A percentile compares a stretch with the other conserved stretches of the same genome.
Conservation (phyloP, 2,888 invertebrate genomes). For the Acleris sparsana region DNA sequence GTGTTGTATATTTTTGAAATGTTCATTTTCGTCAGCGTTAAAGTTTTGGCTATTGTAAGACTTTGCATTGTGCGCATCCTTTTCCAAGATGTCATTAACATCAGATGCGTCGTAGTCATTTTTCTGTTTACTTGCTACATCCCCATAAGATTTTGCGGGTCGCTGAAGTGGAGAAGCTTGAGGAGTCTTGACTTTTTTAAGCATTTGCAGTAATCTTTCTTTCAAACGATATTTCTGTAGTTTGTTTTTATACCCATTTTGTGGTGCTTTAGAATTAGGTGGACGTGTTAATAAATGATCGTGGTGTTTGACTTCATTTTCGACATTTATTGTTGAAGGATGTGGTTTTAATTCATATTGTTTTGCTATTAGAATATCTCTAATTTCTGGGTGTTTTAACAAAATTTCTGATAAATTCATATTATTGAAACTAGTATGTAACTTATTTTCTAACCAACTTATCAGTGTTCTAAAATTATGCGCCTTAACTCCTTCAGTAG, state of each 20-base stretch:
- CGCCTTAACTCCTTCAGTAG: too few species aligned
- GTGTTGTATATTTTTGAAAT: background rate
- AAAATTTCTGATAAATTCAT: too few species aligned
- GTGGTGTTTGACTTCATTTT: background rate
- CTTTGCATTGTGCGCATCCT: background rate
- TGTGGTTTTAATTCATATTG: background rate
- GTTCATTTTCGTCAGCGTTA: background rate
- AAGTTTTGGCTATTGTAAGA: background rate
- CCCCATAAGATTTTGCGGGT: background rate
- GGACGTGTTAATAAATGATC: background rate
- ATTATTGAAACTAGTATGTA: too few species aligned
- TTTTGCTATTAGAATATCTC: too few species aligned
- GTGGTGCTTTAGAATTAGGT: background rate
- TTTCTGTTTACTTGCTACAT: background rate
- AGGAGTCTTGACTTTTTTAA: too few species aligned
- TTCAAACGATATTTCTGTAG: too few species aligned
- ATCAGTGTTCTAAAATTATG: too few species aligned
- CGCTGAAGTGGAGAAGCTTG: background rate
- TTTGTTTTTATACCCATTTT: too few species aligned
- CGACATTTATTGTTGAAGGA: too few species aligned
- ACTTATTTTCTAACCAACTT: too few species aligned
- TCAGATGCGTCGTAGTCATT: background rate
- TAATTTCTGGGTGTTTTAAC: too few species aligned
- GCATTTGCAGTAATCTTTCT: too few species aligned
- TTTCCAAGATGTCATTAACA: background rate